These are phyloP conservation scores for Sterrhoptilus dennistouni DNA, from an alignment of 2,113 vertebrate species.

Conservation along the genomic window DNA sequence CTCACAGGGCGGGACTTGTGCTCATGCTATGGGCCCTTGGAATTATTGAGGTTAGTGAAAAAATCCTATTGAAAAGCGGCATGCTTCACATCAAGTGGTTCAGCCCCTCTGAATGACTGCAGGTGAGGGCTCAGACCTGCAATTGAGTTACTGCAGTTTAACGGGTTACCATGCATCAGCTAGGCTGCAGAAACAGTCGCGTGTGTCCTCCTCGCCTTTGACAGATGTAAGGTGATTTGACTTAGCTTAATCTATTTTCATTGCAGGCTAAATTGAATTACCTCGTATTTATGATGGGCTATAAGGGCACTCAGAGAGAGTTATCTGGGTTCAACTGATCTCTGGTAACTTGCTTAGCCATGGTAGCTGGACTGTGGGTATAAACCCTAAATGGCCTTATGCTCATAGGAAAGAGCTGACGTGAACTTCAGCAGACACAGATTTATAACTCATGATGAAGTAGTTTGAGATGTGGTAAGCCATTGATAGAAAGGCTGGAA, in stretches of 20 bases:
- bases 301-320: slow-evolving; percentile 49
- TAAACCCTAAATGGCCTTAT: not conserved
- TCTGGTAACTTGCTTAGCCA: slow-evolving; percentile 55
- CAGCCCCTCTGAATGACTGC: not conserved
- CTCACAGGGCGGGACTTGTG: not conserved
- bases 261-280: slow-evolving; percentile 63
- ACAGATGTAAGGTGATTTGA: slow-evolving; percentile 63
- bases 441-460: not conserved
- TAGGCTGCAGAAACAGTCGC: not conserved
- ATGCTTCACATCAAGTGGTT: not conserved
- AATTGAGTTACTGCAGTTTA: slow-evolving; percentile 58
- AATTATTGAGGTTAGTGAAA: not conserved
- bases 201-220: slow-evolving; percentile 54
- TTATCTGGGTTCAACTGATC: slow-evolving; percentile 35
- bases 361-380: slow-evolving; percentile 8
- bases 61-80: not conserved
- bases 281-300: slow-evolving; percentile 62
- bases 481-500: not conserved
- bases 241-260: slow-evolving; percentile 67
- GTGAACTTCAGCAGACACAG: not conserved
- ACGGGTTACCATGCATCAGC: slow-evolving; percentile 14
- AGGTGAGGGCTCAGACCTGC: slow-evolving; percentile 35
- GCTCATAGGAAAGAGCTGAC: not conserved
- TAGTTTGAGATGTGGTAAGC: slow-evolving; percentile 17
- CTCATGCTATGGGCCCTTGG: not conserved